Evolutionary conservation across 2,113 vertebrate genomes (phyloP).

Genomic region (Pituophis catenifer): DNA sequence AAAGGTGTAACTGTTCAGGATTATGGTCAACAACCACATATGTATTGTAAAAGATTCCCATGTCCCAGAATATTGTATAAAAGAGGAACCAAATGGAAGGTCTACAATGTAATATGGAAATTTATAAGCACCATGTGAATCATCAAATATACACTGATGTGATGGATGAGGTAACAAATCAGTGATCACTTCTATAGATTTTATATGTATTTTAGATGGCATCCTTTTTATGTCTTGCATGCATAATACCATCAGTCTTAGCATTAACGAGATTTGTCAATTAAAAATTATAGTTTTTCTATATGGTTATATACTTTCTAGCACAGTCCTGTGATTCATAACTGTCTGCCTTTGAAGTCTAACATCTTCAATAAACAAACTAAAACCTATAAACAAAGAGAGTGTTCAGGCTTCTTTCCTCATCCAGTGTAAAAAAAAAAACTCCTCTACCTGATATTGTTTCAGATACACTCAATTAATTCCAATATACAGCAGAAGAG

Average conservation of each 20-base stretch:
- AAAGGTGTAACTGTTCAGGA: not conserved
- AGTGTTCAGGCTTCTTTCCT: not conserved
- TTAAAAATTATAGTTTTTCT: not conserved
- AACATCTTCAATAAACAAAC: not conserved
- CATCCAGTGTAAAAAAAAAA: not conserved
- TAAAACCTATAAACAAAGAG: not conserved
- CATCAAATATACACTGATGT: not conserved
- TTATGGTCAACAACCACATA: not conserved
- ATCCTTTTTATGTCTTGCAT: not conserved
- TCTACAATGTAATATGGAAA: not conserved
- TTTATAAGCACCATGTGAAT: not conserved
- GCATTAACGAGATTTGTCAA: not conserved
- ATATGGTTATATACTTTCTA: not conserved
- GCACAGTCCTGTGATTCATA: not conserved
- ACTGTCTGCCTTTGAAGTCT: not conserved
- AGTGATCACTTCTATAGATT: not conserved
- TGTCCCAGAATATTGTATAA: not conserved
- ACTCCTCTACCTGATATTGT: not conserved
- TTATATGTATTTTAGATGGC: not conserved
- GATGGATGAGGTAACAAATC: not conserved
- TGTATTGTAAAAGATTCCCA: not conserved
- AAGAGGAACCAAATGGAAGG: not conserved
- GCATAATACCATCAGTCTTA: not conserved
- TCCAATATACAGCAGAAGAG: not conserved
- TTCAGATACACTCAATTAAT: not conserved